A percentile compares a stretch with the other conserved stretches of the same genome.
Evolutionary conservation across 35 echinoderm and acorn worm genomes (phyloP).

Genomic region (Apostichopus californicus): DNA sequence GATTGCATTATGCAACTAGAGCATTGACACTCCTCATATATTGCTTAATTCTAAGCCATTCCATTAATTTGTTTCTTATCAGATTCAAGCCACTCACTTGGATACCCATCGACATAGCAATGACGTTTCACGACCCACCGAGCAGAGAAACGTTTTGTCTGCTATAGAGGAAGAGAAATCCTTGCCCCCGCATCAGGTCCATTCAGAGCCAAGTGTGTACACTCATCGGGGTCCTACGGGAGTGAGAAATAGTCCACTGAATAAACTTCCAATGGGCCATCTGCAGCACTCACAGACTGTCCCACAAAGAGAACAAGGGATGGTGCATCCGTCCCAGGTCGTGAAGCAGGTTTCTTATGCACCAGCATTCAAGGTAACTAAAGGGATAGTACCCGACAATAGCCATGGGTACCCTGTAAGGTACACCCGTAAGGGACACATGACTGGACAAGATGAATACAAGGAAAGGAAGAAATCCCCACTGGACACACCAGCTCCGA

Average conservation of each 20-base stretch:
- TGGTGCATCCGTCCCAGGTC: not conserved
- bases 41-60: no score
- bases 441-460: not conserved
- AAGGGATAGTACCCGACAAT: not conserved
- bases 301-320: not conserved
- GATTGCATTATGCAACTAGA: no score
- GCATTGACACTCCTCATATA: no score
- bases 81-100: no score
- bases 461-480: conserved; percentile 51
- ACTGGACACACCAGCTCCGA: conserved; percentile 80
- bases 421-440: not conserved
- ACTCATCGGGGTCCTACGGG: not conserved
- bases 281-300: not conserved
- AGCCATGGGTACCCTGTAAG: not conserved
- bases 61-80: no score
- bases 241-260: not conserved
- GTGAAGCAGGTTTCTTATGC: conserved; percentile 64
- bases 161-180: not conserved
- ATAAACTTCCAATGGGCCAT: conserved; percentile 14
- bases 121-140: not conserved
- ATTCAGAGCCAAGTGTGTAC: not conserved
- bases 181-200: not conserved
- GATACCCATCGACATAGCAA: not conserved
- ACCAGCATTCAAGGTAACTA: conserved; percentile 65
- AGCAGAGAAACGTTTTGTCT: not conserved